Base-by-base conservation (phyloP, 2,113 vertebrate genomes). In the Arenaria interpres region DNA sequence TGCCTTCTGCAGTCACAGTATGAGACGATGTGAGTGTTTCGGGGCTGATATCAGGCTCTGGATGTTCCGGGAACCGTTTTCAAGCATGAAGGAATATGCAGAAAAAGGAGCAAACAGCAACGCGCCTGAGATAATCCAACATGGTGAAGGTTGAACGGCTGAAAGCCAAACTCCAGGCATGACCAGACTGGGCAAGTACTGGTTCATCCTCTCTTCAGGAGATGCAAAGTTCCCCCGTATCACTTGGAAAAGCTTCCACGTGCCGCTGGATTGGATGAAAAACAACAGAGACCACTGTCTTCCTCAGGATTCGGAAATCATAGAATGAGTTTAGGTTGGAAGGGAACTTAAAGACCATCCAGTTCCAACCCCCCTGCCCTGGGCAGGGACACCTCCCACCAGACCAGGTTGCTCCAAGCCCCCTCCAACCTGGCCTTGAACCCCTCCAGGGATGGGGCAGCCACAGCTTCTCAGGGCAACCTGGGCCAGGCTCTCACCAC, bases 121-220 rank as follows among this genome's bases (percentile, higher is more conserved):
- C 25, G 32, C 7, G 32, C 14, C 30, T 53, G 16, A 56, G 46
- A 9, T 71, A 75, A 93, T 74, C 66, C 87, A 96, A 76, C 28
- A 30, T 9, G 37, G 66, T 45, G 56, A 77, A 83, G 41, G 85
- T 15, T 62, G 83, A 85, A 78, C 89, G 80, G 71, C 66, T 89
- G 79, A 63, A 48, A 89, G 73, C 83, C 92, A 56, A 89, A 81
- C 88, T 85, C 88, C 73, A 80, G 66, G 79, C 67, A 45, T 33
- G 81, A 62, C 86, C 68, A 74, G 56, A 35, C 46, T 28, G 25
- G 45, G 43, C 79, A 88, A 81, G 64, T 5, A 48, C 16, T 30
- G 28, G 43, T 59, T 64, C 89, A 77, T 63, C 83, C 14, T 45
- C 35, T 79, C 39, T 12, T 81, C 64, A 68, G 68, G 35, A 72